Conservation (phyloP, 2,113 vertebrate genomes). For the Microtus oregoni region DNA sequence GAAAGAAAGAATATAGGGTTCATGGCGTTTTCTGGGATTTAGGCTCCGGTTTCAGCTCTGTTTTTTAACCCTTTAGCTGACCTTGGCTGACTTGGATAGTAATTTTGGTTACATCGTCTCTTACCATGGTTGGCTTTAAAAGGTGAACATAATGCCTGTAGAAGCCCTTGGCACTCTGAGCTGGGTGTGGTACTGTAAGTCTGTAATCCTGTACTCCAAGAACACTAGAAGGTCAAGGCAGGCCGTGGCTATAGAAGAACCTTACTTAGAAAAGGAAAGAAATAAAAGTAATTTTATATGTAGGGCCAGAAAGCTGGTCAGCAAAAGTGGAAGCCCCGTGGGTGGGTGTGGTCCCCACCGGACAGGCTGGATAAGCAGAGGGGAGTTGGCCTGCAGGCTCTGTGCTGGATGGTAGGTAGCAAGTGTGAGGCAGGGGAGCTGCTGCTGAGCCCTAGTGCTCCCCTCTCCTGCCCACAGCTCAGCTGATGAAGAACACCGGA, state of each 20-base stretch:
- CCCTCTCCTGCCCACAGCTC: constrained; percentile 86
- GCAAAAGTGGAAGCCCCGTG: neutral
- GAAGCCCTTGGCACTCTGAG: neutral
- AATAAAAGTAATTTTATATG: neutral
- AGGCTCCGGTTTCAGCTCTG: neutral
- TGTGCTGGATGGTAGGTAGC: neutral
- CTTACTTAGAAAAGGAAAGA: neutral
- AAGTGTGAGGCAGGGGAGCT: rapidly evolving
- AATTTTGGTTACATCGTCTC: neutral
- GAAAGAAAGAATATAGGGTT: neutral
- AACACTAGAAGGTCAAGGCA: neutral
- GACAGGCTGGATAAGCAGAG: neutral
- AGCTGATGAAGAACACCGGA: constrained; percentile 98
- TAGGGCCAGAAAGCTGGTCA: neutral
- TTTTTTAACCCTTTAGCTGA: neutral
- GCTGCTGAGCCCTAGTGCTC: neutral
- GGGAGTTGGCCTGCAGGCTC: neutral
- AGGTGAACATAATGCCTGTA: neutral
- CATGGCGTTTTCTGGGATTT: neutral
- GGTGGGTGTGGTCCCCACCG: neutral
- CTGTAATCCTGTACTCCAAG: neutral
- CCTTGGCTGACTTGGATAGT: neutral
- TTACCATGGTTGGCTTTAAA: neutral
- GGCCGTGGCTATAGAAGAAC: neutral
- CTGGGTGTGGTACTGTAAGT: neutral